Base-by-base conservation (phyloP, 2,113 vertebrate genomes). In the Oreocharis arfaki region DNA sequence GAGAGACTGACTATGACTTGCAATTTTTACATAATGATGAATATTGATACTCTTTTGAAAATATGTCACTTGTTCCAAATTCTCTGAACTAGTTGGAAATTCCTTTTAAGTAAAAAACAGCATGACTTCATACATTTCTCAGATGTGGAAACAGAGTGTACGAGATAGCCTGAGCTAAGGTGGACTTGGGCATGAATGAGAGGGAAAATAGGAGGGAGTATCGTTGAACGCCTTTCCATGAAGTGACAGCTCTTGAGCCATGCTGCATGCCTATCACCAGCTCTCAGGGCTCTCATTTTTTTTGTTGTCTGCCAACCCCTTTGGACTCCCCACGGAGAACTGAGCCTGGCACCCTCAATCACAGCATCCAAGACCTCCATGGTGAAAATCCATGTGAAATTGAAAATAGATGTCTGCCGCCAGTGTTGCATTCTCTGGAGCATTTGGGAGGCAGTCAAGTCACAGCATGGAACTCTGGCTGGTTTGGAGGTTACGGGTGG, bases 331-430 rank as follows among this genome's bases (percentile, higher is more conserved):
- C 6, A 1, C 8, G 12, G 16, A 49, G 55, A 53, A 1, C 23
- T 16, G 16, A 49, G 46, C 46, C 41, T 5, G 2, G 21, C n/a
- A 64, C 6, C 32, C 61, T 18, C 0, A 0, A 35, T 46, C 27
- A 10, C 22, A 24, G 53, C 28, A 61, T 18, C 32, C 30, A 2
- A 2, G 69, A n/a, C 28, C n/a, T 60, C 33, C 49, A 18, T 41
- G 2, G 0, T 39, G 44, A 56, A 82, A 91, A 80, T 77, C 32
- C 16, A 20, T 1, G 0, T 70, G 73, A 44, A 81, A 46, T n/a
- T 63, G 47, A 55, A 75, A 37, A 24, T 55, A 33, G 70, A 35
- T 73, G 46, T 74, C 69, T 65, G 75, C 75, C 90, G 71, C 28
- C 37, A 14, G 39, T 11, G 13, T 57, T 85, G 75, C 14, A 0